These are phyloP conservation scores for Cirrhinus mrigala DNA, from an alignment of 2,797 vertebrate species.

Conservation along the genomic window DNA sequence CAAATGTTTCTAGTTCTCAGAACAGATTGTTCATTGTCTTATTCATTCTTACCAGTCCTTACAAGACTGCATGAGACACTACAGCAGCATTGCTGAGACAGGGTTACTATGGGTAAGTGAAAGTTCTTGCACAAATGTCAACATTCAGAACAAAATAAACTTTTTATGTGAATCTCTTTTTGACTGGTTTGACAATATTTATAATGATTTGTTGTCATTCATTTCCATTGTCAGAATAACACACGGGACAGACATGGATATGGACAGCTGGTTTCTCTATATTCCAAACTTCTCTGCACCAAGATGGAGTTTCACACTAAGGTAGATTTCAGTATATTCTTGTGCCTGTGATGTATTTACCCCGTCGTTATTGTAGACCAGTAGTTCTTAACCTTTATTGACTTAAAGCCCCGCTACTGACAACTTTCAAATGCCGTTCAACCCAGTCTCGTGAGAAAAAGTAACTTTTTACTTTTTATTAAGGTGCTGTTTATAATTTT, in stretches of 20 bases:
- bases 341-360: background rate
- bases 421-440: background rate
- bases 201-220: background rate
- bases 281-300: constrained; percentile 88
- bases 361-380: background rate
- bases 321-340: constrained; percentile 71
- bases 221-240: constrained; percentile 79
- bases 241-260: constrained; percentile 92
- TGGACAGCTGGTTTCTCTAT: constrained; percentile 88
- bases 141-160: background rate
- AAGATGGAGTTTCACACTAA: constrained; percentile 95
- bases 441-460: background rate
- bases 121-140: background rate
- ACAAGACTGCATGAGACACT: constrained; percentile 95
- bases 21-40: background rate
- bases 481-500: too few species aligned
- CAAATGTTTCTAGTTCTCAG: background rate
- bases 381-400: background rate
- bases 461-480: background rate
- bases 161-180: background rate
- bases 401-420: background rate
- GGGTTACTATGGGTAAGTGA: constrained; percentile 91
- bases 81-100: constrained; percentile 86
- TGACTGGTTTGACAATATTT: background rate
- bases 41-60: constrained; percentile 81